Evolutionary conservation across 1,140 invertebrate species (phyloP).

Genomic region (Goniozus legneri): DNA sequence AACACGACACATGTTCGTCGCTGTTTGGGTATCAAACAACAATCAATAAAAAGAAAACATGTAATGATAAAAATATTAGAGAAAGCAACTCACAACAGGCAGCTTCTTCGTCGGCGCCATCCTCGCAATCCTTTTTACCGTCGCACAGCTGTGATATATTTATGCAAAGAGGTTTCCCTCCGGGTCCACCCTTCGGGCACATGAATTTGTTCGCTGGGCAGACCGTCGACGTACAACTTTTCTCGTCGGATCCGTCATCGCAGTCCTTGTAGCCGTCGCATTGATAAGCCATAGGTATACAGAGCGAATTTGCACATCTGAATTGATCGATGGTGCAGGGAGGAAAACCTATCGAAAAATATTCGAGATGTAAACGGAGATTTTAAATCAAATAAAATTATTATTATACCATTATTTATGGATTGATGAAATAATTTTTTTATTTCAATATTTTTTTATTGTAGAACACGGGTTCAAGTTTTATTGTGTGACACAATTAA

Average conservation of each 20-base stretch:
- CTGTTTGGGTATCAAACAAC: constrained; percentile 47
- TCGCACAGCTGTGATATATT: constrained; percentile 85
- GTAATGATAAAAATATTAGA: not conserved
- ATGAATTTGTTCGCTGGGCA: constrained; percentile 91
- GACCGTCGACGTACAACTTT: constrained; percentile 81
- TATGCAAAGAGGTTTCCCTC: constrained; percentile 80
- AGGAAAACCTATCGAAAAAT: constrained; percentile 65
- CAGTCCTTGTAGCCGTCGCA: constrained; percentile 84
- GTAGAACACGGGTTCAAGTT: too few relatives aligned
- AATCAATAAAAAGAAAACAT: constrained; percentile 17
- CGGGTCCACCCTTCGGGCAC: constrained; percentile 72
- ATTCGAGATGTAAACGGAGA: not conserved
- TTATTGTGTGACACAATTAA: too few relatives aligned
- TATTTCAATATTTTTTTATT: constrained; percentile 1
- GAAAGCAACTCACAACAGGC: constrained; percentile 75
- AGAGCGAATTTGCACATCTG: constrained; percentile 87
- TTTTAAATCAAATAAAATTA: constrained; percentile 1
- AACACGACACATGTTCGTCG: constrained; percentile 70
- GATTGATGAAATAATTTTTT: not conserved
- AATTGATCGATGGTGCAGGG: constrained; percentile 89
- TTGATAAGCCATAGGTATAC: constrained; percentile 80
- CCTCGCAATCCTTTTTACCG: constrained; percentile 82
- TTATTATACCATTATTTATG: not conserved
- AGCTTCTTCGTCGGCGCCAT: constrained; percentile 84
- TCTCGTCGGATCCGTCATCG: constrained; percentile 83